Base-by-base conservation (phyloP, 2,113 vertebrate species). In the Athene noctua region DNA sequence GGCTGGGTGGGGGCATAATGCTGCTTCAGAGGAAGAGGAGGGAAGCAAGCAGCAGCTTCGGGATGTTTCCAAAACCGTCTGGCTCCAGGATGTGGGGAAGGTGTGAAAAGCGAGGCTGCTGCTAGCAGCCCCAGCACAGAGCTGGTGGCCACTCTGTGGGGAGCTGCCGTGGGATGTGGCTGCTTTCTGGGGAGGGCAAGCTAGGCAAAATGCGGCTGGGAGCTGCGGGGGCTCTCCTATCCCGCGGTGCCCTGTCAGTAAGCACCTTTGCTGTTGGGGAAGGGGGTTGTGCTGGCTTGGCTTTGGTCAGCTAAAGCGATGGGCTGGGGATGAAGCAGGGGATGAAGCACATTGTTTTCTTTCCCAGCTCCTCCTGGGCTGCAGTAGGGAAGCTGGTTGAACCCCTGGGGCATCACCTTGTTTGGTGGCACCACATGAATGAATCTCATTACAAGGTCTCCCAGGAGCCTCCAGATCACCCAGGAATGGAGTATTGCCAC, bases 401-500 rank as follows among this genome's bases (percentile, higher is more conserved):
- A 66, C 42, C 19, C 9, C 22, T 32, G 15, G 40, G 47, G 27
- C 44, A 47, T 58, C 70, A 11, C 46, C 15, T 21, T 15, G 15
- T 25, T 46, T 38, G 61, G 75, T 71, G 80, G 58, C 44, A 83
- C 12, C 20, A 20, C 27, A 1, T 3, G 52, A 44, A 61, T 46
- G 51, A 71, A 38, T 38, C 55, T 40, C 54, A 26, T 23, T n/a
- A 2, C 61, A 59, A 79, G 26, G 14, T 74, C 26, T 49, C 38
- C 29, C 30, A 26, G 57, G 57, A 73, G 30, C 47, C 32, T 78
- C 38, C 10, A 0, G 4, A 20, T 66, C 11, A 18, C 15, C 7
- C 4, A 2, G 11, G 42, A 49, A n/a, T 0, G 0, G 25, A 40
- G 62, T 5, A 22, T 30, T 44, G 17, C 54, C 5, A 1, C 2